A percentile compares a stretch with the other conserved stretches of the same genome.
Evolutionary conservation across 2,888 invertebrate genomes (phyloP).

Genomic region (Caenorhabditis afra): DNA sequence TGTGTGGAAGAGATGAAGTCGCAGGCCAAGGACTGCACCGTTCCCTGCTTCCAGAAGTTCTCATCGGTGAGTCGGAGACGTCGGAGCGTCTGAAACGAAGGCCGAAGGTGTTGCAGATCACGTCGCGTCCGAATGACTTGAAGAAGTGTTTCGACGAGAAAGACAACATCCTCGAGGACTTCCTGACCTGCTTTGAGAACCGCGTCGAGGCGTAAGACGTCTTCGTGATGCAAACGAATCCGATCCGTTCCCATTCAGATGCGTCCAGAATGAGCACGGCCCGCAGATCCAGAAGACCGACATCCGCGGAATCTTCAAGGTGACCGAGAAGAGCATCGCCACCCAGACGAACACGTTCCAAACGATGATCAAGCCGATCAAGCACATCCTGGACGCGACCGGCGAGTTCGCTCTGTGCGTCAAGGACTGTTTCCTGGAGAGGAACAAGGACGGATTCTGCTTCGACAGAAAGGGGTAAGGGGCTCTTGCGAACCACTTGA

Average conservation of each 20-base stretch:
- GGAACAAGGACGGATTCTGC: slow-evolving; percentile 75
- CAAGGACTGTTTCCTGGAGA: slow-evolving; percentile 76
- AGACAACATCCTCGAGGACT: slow-evolving; percentile 72
- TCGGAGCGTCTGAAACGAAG: neutral
- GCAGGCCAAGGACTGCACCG: slow-evolving; percentile 75
- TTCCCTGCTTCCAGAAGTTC: slow-evolving; percentile 75
- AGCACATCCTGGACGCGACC: slow-evolving; percentile 75
- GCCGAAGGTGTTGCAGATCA: slow-evolving; percentile 63
- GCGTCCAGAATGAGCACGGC: slow-evolving; percentile 67
- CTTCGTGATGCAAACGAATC: slow-evolving; percentile 17
- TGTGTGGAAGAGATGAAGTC: slow-evolving; percentile 77
- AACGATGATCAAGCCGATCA: slow-evolving; percentile 72
- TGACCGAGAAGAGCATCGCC: slow-evolving; percentile 72
- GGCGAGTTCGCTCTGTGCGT: slow-evolving; percentile 76
- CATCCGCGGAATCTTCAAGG: slow-evolving; percentile 75
- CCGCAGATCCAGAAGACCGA: slow-evolving; percentile 74
- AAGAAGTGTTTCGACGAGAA: slow-evolving; percentile 75
- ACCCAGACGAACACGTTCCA: slow-evolving; percentile 64
- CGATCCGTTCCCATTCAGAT: slow-evolving; percentile 55
- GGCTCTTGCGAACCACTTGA: slow-evolving; percentile 13
- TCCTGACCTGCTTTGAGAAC: slow-evolving; percentile 75
- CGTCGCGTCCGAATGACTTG: slow-evolving; percentile 72
- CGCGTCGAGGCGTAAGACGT: slow-evolving; percentile 72
- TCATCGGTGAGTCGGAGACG: slow-evolving; percentile 58
- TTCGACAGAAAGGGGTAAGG: slow-evolving; percentile 72